Conservation (phyloP, 2,888 invertebrate species). For the Argyra leucocephala region DNA sequence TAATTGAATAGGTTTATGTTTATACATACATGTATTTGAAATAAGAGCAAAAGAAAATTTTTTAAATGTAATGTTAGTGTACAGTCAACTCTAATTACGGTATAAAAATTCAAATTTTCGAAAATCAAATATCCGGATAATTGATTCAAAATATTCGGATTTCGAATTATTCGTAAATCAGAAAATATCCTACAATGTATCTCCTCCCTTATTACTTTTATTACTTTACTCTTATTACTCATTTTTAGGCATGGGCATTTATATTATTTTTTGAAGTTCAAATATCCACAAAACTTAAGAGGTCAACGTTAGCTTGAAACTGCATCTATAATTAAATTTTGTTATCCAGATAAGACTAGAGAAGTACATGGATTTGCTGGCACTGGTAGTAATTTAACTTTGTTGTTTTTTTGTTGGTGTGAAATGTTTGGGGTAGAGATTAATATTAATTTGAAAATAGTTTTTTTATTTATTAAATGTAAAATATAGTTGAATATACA, state of each 20-base stretch:
- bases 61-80: too few relatives aligned
- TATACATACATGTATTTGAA: too few relatives aligned
- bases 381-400: constrained; percentile 42
- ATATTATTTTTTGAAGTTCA: constrained; percentile 95
- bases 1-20: too few relatives aligned
- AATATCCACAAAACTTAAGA: constrained; percentile 93
- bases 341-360: constrained; percentile 70
- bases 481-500: too few relatives aligned
- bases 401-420: constrained; percentile 64
- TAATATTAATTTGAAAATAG: constrained; percentile 29
- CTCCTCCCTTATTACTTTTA: constrained; percentile 93
- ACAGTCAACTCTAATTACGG: too few relatives aligned
- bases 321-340: constrained; percentile 69
- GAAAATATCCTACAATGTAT: too few relatives aligned
- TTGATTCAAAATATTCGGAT: too few relatives aligned
- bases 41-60: too few relatives aligned
- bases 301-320: constrained; percentile 73
- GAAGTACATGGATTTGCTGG: constrained; percentile 67
- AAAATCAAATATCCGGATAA: too few relatives aligned
- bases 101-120: too few relatives aligned
- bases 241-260: constrained; percentile 89
- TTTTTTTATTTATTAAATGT: neutral
- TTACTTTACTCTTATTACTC: constrained; percentile 78
- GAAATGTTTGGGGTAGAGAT: constrained; percentile 57
- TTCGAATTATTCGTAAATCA: too few relatives aligned